Base-by-base conservation (phyloP, 2,113 vertebrate species). In the Mesoclemmys tuberculata region DNA sequence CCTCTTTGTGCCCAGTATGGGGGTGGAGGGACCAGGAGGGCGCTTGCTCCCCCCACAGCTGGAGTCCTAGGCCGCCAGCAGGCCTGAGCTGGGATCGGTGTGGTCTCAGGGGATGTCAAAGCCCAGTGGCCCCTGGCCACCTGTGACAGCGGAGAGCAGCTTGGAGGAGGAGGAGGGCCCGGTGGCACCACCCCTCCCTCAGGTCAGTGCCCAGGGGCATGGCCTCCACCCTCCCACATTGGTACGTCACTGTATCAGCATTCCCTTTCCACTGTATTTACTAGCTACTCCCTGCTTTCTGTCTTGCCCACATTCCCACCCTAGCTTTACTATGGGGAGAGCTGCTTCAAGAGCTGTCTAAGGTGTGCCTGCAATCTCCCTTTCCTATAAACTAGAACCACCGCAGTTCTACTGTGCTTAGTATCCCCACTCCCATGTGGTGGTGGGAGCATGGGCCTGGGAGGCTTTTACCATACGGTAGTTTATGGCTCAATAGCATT, bases 231-330 rank as follows among this genome's bases (percentile, higher is more conserved):
- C 46, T 46, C 46, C 46, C 46, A 5, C 46, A 46, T 46, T 8
- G 46, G 46, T 46, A 21, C 54, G 7, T 18, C 19, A 55, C 18
- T 55, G 54, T 38, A 19, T n/a, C 0, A 1, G 26, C 8, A 5
- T 52, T 38, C 9, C 19, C n/a, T 22, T 8, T 71, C 19, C n/a
- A 71, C 35, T n/a, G 19, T 68, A 7, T 68, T 68, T 68, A 68
- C 13, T 46, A 41, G 74, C 41, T 46, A 14, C 12, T 8, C 41
- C 11, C 71, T 44, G 27, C 74, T 16, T 26, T 46, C 41, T 27
- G 22, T 46, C 10, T 77, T 77, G 26, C 7, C 74, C 41, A 46
- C 24, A 77, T 24, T 71, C 18, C n/a, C 64, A n/a, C 18, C 19
- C 19, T 71, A 5, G 8, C 4, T 12, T 46, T 77, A 8, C 38